Base-by-base conservation (phyloP, 2,113 vertebrate species). In the Myrmecobius fasciatus region DNA sequence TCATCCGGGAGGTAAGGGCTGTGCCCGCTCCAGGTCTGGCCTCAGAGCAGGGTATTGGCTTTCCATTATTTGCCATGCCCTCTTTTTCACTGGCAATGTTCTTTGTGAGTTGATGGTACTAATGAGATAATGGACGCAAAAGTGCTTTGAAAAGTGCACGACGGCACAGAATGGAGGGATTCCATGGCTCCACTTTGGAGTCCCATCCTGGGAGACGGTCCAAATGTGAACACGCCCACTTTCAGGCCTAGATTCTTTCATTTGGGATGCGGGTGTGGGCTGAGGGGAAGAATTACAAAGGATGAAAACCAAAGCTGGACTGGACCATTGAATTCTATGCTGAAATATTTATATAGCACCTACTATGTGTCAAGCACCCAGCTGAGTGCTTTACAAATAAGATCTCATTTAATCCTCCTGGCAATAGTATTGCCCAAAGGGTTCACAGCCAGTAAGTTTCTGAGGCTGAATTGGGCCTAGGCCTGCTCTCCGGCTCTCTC, bases 11-110 rank as follows among this genome's bases (percentile, higher is more conserved):
- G 94, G 92, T 52, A 36, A 93, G 47, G 49, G 49, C 49, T 51
- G 9, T 51, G 49, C 17, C 0, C 3, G 12, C 31, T 8, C 26
- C 60, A 0, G 4, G 36, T 14, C 54, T 11, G 54, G 7, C 54
- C 54, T 56, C 9, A 8, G 54, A 28, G 54, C 54, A 10, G 54
- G 26, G 11, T 3, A 17, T 36, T 36, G 36, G 31, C 11, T 96
- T 97, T 96, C 94, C 43, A 97, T 94, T 96, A 97, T 92, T 75
- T 94, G 47, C 54, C 90, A 94, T 95, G 94, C 52, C 95, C n/a
- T 94, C 54, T 54, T 96, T 97, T 97, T 93, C 92, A 96, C 97
- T 96, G 97, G 91, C 95, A 95, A 95, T 96, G 96, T 94, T 97
- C 96, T 95, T 52, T n/a, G 75, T 89, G 94, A 96, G 51, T 91